Base-by-base conservation (phyloP, 2,797 vertebrate genomes). In the Pseudochromis fuscus region DNA sequence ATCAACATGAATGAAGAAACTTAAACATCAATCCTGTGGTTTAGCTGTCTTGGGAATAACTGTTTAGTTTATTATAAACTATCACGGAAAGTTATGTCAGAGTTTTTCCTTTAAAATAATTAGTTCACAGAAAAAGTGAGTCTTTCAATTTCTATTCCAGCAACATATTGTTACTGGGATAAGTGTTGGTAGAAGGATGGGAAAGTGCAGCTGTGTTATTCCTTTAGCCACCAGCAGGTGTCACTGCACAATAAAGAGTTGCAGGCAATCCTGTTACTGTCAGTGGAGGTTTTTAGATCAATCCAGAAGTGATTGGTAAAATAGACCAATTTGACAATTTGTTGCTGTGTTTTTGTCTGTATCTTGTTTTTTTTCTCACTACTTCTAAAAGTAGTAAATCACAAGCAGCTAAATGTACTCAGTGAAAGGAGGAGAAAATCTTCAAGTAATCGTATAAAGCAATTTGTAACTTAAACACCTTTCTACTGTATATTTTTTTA, bases 171-270 rank as follows among this genome's bases (percentile, higher is more conserved):
- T 42, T 25, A 33, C 9, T 37, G 56, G n/a, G 3, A 53, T 11
- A 27, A 27, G 3, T 23, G 31, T 7, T 13, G 13, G 2, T 15
- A 4, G 5, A 16, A 53, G 18, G 19, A 7, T 44, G 25, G 4
- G 24, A 27, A 52, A 63, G 7, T 44, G 3, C 40, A 57, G 49
- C 9, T 10, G 18, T 28, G 40, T 3, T 10, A 3, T 57, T 40
- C 3, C 10, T 31, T 24, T 13, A 35, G 30, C 16, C 13, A 72
- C 84, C 88, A 88, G 80, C 69, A 90, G 90, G 72, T 62, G 90
- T 72, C 84, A 24, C 58, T 87, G 33, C 51, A 61, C 11, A 56
- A 57, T 52, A 30, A 76, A 5, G 4, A 60, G 9, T 63, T 23
- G 5, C 1, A 16, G 21, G 12, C 1, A 23, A 24, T 25, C 45